Conservation (phyloP, 2,797 vertebrate genomes). For the Rhinichthys osculus region DNA sequence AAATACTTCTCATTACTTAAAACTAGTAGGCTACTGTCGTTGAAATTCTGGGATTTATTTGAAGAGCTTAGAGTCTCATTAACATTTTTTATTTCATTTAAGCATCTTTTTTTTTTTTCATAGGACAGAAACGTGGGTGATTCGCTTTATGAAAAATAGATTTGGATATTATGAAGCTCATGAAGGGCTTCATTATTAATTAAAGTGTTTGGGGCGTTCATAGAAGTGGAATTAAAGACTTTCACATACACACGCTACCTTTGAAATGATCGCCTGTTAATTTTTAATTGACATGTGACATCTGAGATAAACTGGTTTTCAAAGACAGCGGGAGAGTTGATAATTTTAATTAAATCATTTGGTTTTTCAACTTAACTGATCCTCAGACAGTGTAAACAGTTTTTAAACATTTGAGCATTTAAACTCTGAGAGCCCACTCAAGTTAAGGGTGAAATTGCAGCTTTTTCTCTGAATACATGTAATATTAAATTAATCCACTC, state of each 20-base stretch:
- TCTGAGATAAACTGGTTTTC: conserved; percentile 33
- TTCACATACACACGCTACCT: conserved; percentile 49
- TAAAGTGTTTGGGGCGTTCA: conserved; percentile 50
- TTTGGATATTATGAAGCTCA: conserved; percentile 54
- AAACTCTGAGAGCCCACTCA: neutral
- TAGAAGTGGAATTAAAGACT: conserved; percentile 56
- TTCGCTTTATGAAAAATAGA: conserved; percentile 59
- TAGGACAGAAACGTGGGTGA: conserved; percentile 51
- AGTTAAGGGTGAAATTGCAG: neutral
- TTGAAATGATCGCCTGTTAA: conserved; percentile 57
- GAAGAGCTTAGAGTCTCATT: conserved; percentile 50
- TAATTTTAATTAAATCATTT: conserved; percentile 48
- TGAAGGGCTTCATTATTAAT: conserved; percentile 62
- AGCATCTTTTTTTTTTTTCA: conserved; percentile 49
- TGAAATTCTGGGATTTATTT: conserved; percentile 46
- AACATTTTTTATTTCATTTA: conserved; percentile 55
- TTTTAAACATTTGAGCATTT: neutral
- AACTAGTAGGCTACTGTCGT: conserved; percentile 25
- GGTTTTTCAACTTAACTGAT: conserved; percentile 14
- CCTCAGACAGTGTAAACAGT: conserved; percentile 22
- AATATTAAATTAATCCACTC: neutral
- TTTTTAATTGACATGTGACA: conserved; percentile 53
- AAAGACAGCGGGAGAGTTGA: conserved; percentile 13
- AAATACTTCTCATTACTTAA: conserved; percentile 46
- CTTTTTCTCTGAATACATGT: neutral